These are phyloP conservation scores for Nemoura dubitans DNA, from an alignment of 2,888 invertebrate genomes.

Conservation along the genomic window DNA sequence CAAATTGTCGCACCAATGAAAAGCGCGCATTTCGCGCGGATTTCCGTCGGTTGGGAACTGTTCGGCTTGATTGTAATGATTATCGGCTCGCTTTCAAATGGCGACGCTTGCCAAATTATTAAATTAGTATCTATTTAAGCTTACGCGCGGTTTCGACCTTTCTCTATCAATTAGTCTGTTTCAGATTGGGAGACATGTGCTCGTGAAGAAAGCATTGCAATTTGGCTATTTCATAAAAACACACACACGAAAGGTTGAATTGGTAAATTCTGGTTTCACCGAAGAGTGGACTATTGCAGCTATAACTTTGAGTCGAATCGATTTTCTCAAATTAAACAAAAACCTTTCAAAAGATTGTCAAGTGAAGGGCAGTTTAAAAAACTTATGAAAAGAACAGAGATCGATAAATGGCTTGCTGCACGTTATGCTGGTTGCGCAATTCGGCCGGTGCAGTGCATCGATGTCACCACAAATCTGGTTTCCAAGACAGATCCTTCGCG, in stretches of 20 bases:
- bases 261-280: conserved; percentile 7
- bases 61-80: background rate
- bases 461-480: background rate
- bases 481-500: background rate
- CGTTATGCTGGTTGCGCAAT: background rate
- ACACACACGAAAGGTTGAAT: background rate
- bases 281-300: background rate
- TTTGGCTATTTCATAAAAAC: background rate
- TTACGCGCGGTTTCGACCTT: background rate
- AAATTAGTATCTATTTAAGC: background rate
- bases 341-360: background rate
- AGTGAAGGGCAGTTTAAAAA: background rate
- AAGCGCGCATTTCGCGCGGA: background rate
- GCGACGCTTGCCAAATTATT: background rate
- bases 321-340: background rate
- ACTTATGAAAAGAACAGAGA: background rate
- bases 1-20: background rate
- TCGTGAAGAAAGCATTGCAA: background rate
- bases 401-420: background rate
- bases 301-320: background rate
- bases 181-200: background rate
- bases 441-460: background rate
- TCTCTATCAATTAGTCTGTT: background rate
- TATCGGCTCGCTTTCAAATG: background rate
- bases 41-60: background rate